Base-by-base conservation (phyloP, 2,888 invertebrate species). In the Trichacis sp. region DNA sequence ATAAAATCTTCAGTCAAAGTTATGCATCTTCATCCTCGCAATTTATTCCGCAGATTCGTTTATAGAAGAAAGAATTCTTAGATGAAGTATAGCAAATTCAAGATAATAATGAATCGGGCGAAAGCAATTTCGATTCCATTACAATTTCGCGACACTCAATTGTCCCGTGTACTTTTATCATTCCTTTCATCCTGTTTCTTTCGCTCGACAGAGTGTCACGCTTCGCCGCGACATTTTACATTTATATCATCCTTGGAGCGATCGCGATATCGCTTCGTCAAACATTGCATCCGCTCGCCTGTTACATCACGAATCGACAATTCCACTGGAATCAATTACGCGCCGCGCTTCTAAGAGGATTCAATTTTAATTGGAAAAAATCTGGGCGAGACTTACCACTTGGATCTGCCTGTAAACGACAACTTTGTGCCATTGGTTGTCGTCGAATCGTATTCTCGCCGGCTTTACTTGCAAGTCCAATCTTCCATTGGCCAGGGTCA, bases 371-470 rank as follows among this genome's bases (percentile, higher is more conserved):
- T 42, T 42, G 42, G 15, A 42, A 42, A 42, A 42, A 17, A 8
- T 42, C 6, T 12, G 14, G 14, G 9, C 12, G 14, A 40, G 6
- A 33, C 6, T 45, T 19, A 45, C 45, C 45, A 45, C 45, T 20
- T 45, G 20, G 74, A 97, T 94, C 79, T 93, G 90, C 63, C 97
- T 87, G 79, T 94, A 93, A 1, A 97, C 93, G 55, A 93, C 91
- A 55, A 97, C 91, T 85, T 94, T 94, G 85, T 97, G 97, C 97
- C 97, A 97, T 83, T 95, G 94, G 85, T 97, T 96, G 85, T 97
- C 97, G 82, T 97, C 96, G 84, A 97, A 96, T 49, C 96, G 89
- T 20, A 96, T 92, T 85, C 92, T 92, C 47, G 93, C 90, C 0
- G 96, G 95, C 81, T 92, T 94, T 76, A 96, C 94, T 80, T 92